Percentiles rank a stretch among this genome's conserved stretches.
Conservation (phyloP, 2,797 vertebrate species). For the Siniperca scherzeri region DNA sequence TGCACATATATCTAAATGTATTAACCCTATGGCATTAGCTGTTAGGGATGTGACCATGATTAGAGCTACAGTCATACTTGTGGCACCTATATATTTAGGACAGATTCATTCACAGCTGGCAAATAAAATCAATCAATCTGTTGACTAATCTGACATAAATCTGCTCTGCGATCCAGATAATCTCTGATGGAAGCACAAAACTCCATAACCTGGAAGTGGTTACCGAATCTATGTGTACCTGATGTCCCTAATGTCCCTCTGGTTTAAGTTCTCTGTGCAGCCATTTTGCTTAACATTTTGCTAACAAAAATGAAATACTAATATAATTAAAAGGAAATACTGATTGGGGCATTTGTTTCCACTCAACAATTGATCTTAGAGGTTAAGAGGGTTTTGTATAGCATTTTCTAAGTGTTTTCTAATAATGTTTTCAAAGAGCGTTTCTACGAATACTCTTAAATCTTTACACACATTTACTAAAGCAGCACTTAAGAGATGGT, state of each 20-base stretch:
- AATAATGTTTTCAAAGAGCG: background rate
- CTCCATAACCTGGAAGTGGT: conserved; percentile 14
- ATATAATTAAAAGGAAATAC: background rate
- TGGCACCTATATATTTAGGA: background rate
- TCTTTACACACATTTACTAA: background rate
- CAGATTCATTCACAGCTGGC: conserved; percentile 14
- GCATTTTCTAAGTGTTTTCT: background rate
- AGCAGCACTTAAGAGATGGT: background rate
- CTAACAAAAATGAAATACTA: background rate
- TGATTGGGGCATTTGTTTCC: conserved; percentile 10
- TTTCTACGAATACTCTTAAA: background rate
- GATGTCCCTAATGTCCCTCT: conserved; percentile 15
- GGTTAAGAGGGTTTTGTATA: conserved; percentile 1
- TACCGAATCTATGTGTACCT: conserved; percentile 12
- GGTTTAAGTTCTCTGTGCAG: background rate
- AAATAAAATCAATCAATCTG: conserved; percentile 46
- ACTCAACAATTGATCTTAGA: background rate
- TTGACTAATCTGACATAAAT: conserved; percentile 47
- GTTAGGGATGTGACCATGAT: conserved; percentile 3
- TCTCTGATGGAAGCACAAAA: conserved; percentile 38
- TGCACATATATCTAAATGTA: conserved; percentile 15
- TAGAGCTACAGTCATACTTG: background rate
- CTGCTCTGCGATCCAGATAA: conserved; percentile 35
- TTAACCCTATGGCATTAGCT: conserved; percentile 3
- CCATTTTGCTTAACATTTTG: conserved; percentile 4